Base-by-base conservation (phyloP, 2,113 vertebrate genomes). In the Pandion haliaetus region DNA sequence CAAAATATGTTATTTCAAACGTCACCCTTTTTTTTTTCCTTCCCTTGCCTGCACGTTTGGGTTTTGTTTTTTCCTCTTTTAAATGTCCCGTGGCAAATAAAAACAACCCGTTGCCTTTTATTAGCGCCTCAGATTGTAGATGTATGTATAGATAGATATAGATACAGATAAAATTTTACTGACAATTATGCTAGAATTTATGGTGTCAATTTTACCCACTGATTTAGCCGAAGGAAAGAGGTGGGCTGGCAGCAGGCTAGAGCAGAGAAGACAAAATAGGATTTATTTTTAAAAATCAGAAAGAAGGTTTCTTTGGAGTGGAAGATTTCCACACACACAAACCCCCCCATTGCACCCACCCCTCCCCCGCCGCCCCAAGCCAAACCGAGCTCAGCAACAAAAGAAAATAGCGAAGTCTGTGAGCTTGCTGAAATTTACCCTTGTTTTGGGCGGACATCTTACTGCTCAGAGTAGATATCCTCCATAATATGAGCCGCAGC, bases 311-410 rank as follows among this genome's bases (percentile, higher is more conserved):
- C 5, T 67, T 84, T 8, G 19, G 61, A 74, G 25, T 40, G 31
- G 62, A 92, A 87, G 66, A 63, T 92, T 95, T 95, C 62, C 47
- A 55, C 70, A 71, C 42, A 63, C 38, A 57, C 49, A 17, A n/a
- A n/a, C n/a, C n/a, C 58, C 23, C 59, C 52, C 55, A 4, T 58
- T 65, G 16, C 69, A 71, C 7, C 25, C 40, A 73, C 85, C 86
- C 92, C 78, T 72, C 93, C 94, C 93, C 94, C 93, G 50, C 65
- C 25, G 42, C 94, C 94, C 73, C 86, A 78, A 96, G 86, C 91
- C 88, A 94, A 88, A 92, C 40, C 81, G 71, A 83, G 62, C 79
- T 69, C 80, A 79, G 71, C 19, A 94, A 95, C 86, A 94, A 95
- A 97, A 95, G 90, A 95, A 94, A 95, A 95, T 74, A 86, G 70